Base-by-base conservation (phyloP, 2,113 vertebrate species). In the Psittacula cyanocephala region DNA sequence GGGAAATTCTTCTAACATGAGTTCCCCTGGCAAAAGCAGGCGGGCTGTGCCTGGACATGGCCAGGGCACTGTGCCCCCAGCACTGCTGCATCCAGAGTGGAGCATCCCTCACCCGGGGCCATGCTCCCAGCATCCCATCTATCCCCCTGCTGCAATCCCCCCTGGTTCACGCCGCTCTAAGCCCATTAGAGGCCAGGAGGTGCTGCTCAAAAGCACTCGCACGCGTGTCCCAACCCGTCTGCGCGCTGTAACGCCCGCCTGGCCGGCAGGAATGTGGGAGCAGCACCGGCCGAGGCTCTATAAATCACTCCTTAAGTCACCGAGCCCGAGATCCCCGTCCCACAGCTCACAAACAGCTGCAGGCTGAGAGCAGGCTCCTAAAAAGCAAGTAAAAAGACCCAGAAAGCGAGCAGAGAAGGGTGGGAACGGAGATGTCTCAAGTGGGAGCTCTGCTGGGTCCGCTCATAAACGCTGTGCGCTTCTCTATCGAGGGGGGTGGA, bases 241-340 rank as follows among this genome's bases (percentile, higher is more conserved):
- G 39, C 2, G 3, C 0, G 1, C 67, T 3, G 14, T 23, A 50
- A 44, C 8, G 72, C 64, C 83, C 8, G 52, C 64, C 92, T 87
- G 85, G 78, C 65, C 15, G 1, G 81, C 71, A 60, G 74, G 41
- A 62, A 68, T 11, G 82, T 7, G 13, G 10, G 52, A 88, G 74
- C 15, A 0, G 39, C 1, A 13, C 77, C 41, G 44, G 81, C 89
- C 93, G 35, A 92, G 49, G 15, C 91, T 80, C 89, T 76, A 70
- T 77, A 81, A 93, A 95, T 88, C 39, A 75, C 77, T 74, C 33
- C 22, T 91, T 67, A 78, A 91, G 60, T 89, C 93, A 84, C 69
- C 64, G 74, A n/a, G 69, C 6, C 37, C 14, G 5, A 76, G 82
- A 78, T 67, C 93, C 80, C 71, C 2, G 4, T 55, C 62, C 88